Conservation (phyloP, 2,888 invertebrate species). For the Leistus spinibarbis region DNA sequence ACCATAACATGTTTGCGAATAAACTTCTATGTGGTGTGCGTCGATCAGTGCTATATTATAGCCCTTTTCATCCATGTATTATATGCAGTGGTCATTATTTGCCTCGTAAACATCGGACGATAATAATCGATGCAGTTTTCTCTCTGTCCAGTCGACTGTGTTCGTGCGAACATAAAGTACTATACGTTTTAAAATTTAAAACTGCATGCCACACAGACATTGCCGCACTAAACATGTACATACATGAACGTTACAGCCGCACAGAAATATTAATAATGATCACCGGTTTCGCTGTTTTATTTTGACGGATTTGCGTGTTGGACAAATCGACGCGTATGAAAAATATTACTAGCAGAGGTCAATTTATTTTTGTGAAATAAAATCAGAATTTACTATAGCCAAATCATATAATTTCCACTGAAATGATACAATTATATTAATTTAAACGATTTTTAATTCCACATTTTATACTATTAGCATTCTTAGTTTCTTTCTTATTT, state of each 20-base stretch:
- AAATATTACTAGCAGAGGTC: background rate
- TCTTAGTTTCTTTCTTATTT: too few species aligned
- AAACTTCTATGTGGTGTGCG: slow-evolving; percentile 2
- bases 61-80: background rate
- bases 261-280: background rate
- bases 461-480: too few species aligned
- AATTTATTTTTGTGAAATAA: background rate
- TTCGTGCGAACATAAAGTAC: background rate
- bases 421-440: too few species aligned
- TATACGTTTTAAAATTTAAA: background rate
- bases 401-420: background rate
- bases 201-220: background rate
- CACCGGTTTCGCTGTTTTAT: background rate
- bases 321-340: background rate
- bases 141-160: background rate
- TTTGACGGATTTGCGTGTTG: background rate
- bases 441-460: too few species aligned
- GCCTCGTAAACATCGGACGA: slow-evolving; percentile 28
- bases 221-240: background rate
- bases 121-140: slow-evolving; percentile 24
- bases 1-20: slow-evolving; percentile 2
- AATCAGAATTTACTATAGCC: background rate
- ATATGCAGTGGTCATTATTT: slow-evolving; percentile 28
- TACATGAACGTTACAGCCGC: background rate
- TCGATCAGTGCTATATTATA: background rate